Percentiles rank a stretch among this genome's conserved stretches.
phyloP scores from a whole-genome alignment of 2,888 invertebrate species.

The Heliconius cydno region DNA sequence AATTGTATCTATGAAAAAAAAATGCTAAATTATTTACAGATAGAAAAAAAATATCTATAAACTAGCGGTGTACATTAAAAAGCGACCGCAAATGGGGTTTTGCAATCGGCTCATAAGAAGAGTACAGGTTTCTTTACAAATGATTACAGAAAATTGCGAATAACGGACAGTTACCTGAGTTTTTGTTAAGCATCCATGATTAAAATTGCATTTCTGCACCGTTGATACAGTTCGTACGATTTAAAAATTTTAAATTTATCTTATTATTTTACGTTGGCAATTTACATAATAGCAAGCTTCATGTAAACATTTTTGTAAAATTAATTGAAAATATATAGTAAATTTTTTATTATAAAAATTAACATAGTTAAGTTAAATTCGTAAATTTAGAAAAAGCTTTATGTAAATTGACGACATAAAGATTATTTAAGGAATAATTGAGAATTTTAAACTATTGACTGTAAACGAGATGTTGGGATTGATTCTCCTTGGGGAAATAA shows the following conservation, averaged over 20 bases:
- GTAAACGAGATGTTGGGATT: neutral
- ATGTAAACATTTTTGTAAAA: neutral
- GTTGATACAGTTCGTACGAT: constrained; percentile 4
- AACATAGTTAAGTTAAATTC: too few species aligned
- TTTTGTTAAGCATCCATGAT: constrained; percentile 61
- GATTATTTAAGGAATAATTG: neutral
- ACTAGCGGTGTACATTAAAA: constrained; percentile 67
- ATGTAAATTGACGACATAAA: too few species aligned
- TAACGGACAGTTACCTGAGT: constrained; percentile 65
- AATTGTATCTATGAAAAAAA: too few species aligned
- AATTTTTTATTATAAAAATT: too few species aligned
- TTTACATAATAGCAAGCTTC: neutral
- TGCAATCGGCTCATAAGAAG: constrained; percentile 62
- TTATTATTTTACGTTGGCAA: constrained; percentile 10
- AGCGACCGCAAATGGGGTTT: constrained; percentile 79
- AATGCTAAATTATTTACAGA: neutral
- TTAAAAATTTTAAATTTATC: neutral
- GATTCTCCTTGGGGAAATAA: too few species aligned
- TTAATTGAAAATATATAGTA: neutral
- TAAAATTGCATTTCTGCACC: constrained; percentile 52
- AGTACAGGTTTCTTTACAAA: constrained; percentile 70
- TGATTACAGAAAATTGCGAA: constrained; percentile 75
- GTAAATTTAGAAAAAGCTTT: too few species aligned
- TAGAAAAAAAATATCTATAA: constrained; percentile 43
- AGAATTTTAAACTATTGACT: neutral